Evolutionary conservation across 2,113 vertebrate species (phyloP).

Genomic region (Gymnarchus niloticus): DNA sequence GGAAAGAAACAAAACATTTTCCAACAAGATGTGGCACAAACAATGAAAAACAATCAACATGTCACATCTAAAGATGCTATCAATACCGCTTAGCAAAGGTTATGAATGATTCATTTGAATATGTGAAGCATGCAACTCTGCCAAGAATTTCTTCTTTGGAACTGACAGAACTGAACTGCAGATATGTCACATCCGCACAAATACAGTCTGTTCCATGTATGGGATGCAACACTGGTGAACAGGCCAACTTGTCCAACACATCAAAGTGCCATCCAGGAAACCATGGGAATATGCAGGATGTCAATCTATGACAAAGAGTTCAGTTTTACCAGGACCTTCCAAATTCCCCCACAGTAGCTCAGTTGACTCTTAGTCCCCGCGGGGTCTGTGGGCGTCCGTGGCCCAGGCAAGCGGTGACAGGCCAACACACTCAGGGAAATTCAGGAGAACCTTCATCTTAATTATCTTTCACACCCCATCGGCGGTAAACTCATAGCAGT

Average conservation of each 20-base stretch:
- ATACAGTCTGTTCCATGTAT: not conserved
- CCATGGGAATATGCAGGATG: not conserved
- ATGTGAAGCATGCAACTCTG: constrained; percentile 37
- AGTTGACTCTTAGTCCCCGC: not conserved
- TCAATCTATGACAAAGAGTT: not conserved
- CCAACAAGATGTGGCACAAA: not conserved
- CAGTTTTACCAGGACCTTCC: not conserved
- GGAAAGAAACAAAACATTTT: not conserved
- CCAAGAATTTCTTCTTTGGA: constrained; percentile 22
- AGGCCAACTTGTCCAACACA: not conserved
- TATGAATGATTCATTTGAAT: constrained; percentile 5
- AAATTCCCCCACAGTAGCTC: not conserved
- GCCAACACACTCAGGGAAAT: not conserved
- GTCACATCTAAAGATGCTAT: constrained; percentile 1
- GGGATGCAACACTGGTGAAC: not conserved
- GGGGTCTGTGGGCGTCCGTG: not conserved
- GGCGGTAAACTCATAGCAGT: not conserved
- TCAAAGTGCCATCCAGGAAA: constrained; percentile 11
- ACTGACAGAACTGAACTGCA: constrained; percentile 22
- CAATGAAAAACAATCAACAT: not conserved
- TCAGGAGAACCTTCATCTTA: constrained; percentile 15
- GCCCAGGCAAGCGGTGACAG: not conserved
- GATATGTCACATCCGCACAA: constrained; percentile 16
- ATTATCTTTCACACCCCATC: constrained; percentile 20
- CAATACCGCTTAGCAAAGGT: constrained; percentile 19